These are phyloP conservation scores for Sabatieria punctata DNA, from an alignment of 2,888 invertebrate species.

Conservation along the genomic window DNA sequence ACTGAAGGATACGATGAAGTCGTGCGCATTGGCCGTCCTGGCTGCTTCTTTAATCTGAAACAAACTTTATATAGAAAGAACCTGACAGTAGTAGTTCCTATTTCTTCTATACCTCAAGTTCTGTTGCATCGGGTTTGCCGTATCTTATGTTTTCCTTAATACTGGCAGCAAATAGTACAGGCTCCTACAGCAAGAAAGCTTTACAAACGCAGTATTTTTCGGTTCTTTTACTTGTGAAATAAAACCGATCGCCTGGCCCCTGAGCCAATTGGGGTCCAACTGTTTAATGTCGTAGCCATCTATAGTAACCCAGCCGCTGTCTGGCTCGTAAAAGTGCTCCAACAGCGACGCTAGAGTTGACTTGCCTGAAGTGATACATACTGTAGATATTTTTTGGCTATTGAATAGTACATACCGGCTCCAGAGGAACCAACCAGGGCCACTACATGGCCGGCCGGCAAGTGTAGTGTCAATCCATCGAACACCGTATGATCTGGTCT, in stretches of 20 bases:
- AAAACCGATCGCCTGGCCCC: constrained; percentile 62
- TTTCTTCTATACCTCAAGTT: constrained; percentile 36
- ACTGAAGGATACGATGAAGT: constrained; percentile 66
- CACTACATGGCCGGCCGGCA: constrained; percentile 71
- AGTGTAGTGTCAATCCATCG: constrained; percentile 57
- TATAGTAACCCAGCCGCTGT: constrained; percentile 52
- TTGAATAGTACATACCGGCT: constrained; percentile 44
- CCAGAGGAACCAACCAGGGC: constrained; percentile 85
- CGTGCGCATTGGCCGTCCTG: constrained; percentile 68
- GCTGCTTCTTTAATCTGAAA: constrained; percentile 51
- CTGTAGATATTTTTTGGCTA: neutral
- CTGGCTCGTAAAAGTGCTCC: constrained; percentile 71
- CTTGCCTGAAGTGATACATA: constrained; percentile 47
- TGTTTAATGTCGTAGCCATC: constrained; percentile 53
- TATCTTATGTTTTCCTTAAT: constrained; percentile 86
- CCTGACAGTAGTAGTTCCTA: neutral
- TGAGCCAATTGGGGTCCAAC: constrained; percentile 63
- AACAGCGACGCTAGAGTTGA: constrained; percentile 73
- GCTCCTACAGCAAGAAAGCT: constrained; percentile 44
- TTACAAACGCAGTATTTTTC: neutral
- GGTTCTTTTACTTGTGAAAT: constrained; percentile 68
- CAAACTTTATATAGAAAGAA: neutral
- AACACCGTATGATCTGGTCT: constrained; percentile 41
- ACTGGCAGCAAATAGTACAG: constrained; percentile 73
- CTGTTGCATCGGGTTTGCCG: constrained; percentile 45